Percentiles rank a stretch among this genome's conserved stretches.
These are phyloP conservation scores for Chouioia cunea DNA, from an alignment of 2,888 invertebrate genomes.

Conservation along the genomic window DNA sequence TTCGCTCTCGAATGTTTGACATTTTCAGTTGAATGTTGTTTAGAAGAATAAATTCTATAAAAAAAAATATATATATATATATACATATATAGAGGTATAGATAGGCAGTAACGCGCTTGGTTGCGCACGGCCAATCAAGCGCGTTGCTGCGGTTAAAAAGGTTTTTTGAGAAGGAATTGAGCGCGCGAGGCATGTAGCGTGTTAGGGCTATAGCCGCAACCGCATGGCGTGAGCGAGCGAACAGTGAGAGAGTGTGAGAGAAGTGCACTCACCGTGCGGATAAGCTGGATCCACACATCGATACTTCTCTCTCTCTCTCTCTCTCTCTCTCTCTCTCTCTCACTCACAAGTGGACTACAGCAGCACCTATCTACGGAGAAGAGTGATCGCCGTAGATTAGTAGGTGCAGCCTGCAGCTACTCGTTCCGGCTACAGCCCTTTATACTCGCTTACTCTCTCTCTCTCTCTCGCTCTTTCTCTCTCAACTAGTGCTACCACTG, in stretches of 20 bases:
- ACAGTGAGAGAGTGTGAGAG: neutral
- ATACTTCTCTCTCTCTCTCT: conserved; percentile 1
- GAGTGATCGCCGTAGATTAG: conserved; percentile 32
- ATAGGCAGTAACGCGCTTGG: too few species aligned
- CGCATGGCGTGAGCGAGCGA: conserved; percentile 5
- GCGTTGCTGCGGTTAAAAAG: too few species aligned
- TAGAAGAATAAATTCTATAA: too few species aligned
- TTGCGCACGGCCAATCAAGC: too few species aligned
- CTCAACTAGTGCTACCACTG: too few species aligned
- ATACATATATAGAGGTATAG: too few species aligned
- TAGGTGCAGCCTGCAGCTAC: conserved; percentile 15
- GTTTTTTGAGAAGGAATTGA: too few species aligned
- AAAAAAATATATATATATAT: too few species aligned
- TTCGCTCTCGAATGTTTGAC: too few species aligned
- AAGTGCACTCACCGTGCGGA: too few species aligned
- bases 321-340: neutral
- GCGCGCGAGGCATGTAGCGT: too few species aligned
- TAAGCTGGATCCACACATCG: neutral
- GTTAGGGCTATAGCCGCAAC: conserved; percentile 5
- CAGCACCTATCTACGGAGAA: conserved; percentile 12
- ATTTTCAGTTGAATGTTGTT: too few species aligned
- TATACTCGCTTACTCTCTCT: conserved; percentile 4
- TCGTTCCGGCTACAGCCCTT: neutral
- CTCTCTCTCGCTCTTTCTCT: conserved; percentile 1
- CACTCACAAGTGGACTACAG: neutral